Evolutionary conservation across 2,113 vertebrate genomes (phyloP).

Genomic region (Pangasianodon hypophthalmus): DNA sequence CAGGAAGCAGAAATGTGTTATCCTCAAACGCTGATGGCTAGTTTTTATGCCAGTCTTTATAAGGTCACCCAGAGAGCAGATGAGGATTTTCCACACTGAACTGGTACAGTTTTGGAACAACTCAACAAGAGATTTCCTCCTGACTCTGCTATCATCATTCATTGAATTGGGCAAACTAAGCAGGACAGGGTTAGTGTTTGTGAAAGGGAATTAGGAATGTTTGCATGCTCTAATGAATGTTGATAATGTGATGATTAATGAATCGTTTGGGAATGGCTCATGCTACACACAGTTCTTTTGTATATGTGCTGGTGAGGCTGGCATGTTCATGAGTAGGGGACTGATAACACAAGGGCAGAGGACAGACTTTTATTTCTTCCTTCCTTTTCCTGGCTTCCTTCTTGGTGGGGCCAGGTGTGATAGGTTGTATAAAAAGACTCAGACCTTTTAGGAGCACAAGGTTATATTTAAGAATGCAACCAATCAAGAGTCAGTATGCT

Average conservation of each 20-base stretch:
- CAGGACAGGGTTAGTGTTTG: background rate
- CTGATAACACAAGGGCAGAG: constrained; percentile 26
- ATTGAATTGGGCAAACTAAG: constrained; percentile 1
- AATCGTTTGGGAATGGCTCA: background rate
- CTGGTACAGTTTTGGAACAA: constrained; percentile 53
- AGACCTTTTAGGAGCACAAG: background rate
- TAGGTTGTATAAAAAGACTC: background rate
- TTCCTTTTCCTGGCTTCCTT: constrained; percentile 25
- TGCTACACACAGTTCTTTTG: background rate
- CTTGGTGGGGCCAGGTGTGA: background rate
- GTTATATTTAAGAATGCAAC: background rate
- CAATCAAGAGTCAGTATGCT: background rate
- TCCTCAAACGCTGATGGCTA: background rate
- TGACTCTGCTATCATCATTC: constrained; percentile 66
- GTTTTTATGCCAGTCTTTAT: constrained; percentile 29
- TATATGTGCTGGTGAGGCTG: background rate
- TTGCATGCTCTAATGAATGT: constrained; percentile 18
- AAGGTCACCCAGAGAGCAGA: constrained; percentile 27
- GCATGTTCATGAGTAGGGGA: background rate
- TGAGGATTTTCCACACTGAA: constrained; percentile 41
- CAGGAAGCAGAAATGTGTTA: constrained; percentile 31
- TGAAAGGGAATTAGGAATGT: constrained; percentile 22
- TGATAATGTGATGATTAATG: constrained; percentile 28
- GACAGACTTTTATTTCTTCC: constrained; percentile 38
- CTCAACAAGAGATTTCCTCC: constrained; percentile 69